phyloP scores from a whole-genome alignment of 2,797 vertebrate species.

The Sebastes aleutianus region DNA sequence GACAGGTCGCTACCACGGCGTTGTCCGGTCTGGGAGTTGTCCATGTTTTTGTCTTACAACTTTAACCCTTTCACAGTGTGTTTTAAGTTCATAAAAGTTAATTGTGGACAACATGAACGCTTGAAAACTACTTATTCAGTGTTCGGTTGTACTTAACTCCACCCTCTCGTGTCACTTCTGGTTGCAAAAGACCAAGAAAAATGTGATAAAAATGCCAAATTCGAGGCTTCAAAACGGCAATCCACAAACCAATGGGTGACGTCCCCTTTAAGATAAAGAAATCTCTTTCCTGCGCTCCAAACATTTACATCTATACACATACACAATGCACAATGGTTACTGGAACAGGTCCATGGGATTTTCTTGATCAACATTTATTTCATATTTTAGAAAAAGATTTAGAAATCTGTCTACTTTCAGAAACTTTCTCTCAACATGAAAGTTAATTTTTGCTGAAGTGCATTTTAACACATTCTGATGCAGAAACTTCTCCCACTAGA shows the following conservation, averaged over 20 bases:
- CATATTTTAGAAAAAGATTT: background rate
- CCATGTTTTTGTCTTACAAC: fast-evolving
- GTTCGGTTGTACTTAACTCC: no score
- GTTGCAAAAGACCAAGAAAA: no score
- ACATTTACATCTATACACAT: background rate
- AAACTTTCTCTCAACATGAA: background rate
- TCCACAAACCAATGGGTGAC: no score
- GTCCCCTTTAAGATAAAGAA: background rate
- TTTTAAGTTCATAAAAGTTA: no score
- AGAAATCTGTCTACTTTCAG: background rate
- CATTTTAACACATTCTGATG: background rate
- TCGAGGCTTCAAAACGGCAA: no score
- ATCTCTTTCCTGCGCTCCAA: background rate
- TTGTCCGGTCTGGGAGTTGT: no score
- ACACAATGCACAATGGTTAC: background rate
- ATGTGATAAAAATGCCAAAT: no score
- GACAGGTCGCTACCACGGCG: no score
- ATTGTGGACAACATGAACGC: no score
- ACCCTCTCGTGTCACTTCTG: no score
- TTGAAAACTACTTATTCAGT: no score
- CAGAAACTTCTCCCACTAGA: slow-evolving; percentile 19
- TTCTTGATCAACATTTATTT: background rate
- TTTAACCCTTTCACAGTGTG: no score
- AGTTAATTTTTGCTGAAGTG: background rate
- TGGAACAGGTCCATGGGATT: background rate